Percentiles rank a stretch among this genome's conserved stretches.
Conservation (phyloP, 2,113 vertebrate genomes). For the Scatophagus argus region DNA sequence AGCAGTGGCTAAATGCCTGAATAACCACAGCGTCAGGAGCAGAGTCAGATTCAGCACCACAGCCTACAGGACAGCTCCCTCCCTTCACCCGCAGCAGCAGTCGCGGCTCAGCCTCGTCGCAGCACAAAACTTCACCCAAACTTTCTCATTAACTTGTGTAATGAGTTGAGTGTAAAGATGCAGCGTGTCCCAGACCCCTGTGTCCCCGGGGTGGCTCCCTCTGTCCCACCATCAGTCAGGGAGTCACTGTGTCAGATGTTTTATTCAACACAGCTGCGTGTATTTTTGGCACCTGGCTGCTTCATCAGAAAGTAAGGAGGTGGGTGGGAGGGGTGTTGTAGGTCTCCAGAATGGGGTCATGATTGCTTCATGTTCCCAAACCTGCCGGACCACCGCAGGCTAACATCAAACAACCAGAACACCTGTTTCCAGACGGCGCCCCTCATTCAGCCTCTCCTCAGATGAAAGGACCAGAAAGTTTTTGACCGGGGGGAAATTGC, state of each 20-base stretch:
- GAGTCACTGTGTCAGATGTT: slow-evolving; percentile 74
- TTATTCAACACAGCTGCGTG: slow-evolving; percentile 73
- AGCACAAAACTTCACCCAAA: slow-evolving; percentile 29
- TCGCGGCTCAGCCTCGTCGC: background rate
- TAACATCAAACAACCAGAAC: slow-evolving; percentile 74
- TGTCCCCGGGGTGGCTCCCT: slow-evolving; percentile 49
- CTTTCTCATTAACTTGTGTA: slow-evolving; percentile 68
- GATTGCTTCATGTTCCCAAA: slow-evolving; percentile 58
- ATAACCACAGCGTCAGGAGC: slow-evolving; percentile 1
- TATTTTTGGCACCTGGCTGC: slow-evolving; percentile 70
- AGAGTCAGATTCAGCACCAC: slow-evolving; percentile 33
- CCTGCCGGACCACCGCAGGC: slow-evolving; percentile 53
- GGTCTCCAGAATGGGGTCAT: slow-evolving; percentile 66
- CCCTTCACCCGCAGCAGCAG: background rate
- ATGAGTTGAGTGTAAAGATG: slow-evolving; percentile 51
- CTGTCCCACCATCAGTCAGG: slow-evolving; percentile 68
- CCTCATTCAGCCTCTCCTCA: slow-evolving; percentile 46
- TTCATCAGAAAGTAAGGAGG: slow-evolving; percentile 30
- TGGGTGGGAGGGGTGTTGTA: slow-evolving; percentile 3
- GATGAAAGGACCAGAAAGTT: slow-evolving; percentile 75
- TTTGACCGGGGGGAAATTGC: slow-evolving; percentile 44
- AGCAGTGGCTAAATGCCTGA: slow-evolving; percentile 18
- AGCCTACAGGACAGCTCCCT: slow-evolving; percentile 42
- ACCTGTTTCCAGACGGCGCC: slow-evolving; percentile 65
- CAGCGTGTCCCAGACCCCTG: slow-evolving; percentile 35